Conservation (phyloP, 2,888 invertebrate genomes). For the Brachyptera risi region DNA sequence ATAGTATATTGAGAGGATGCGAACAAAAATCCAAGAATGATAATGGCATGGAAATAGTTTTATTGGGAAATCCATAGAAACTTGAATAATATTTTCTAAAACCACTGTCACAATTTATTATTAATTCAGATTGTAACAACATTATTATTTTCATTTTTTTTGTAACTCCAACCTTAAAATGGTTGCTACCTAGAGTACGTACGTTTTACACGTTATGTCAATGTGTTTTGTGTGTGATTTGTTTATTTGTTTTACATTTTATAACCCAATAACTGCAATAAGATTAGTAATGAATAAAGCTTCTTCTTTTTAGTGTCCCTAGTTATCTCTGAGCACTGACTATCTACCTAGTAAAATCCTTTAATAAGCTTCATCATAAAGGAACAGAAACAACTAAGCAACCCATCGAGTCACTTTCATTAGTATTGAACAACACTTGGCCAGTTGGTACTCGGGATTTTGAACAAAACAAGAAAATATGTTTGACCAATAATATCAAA, state of each 20-base stretch:
- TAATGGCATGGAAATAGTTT: not conserved
- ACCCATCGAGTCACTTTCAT: not conserved
- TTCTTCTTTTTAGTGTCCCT: conserved; percentile 17
- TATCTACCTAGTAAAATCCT: conserved; percentile 18
- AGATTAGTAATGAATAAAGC: conserved; percentile 22
- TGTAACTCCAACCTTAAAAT: conserved; percentile 20
- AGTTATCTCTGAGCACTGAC: not conserved
- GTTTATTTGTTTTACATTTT: conserved; percentile 16
- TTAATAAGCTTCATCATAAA: conserved; percentile 12
- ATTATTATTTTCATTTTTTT: conserved; percentile 20
- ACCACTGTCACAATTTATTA: conserved; percentile 29
- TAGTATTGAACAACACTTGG: conserved; percentile 15
- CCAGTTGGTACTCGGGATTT: not conserved
- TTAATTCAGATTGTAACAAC: conserved; percentile 28
- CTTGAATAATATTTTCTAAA: conserved; percentile 21
- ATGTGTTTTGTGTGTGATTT: conserved; percentile 22
- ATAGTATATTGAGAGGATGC: too few relatives aligned
- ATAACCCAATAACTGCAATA: conserved; percentile 17
- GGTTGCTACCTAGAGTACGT: conserved; percentile 22
- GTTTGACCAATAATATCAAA: not conserved
- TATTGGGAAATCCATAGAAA: conserved; percentile 9
- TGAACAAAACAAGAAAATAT: not conserved
- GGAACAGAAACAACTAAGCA: not conserved
- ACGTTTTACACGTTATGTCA: conserved; percentile 18
- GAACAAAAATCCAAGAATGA: not conserved